Base-by-base conservation (phyloP, 2,113 vertebrate species). In the Astatoreochromis straeleni region DNA sequence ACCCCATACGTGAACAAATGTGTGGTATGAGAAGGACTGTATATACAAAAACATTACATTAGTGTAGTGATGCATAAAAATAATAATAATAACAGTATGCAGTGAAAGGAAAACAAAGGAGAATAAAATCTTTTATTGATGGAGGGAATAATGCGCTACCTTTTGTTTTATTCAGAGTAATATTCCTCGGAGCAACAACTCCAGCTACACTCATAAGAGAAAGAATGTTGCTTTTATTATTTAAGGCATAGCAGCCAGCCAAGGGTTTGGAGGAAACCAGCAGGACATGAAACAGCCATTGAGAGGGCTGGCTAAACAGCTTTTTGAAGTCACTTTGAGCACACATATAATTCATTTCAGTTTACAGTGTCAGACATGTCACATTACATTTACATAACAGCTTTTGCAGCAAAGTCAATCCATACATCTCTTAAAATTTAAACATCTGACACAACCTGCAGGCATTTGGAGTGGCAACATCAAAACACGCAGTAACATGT, bases 161-260 rank as follows among this genome's bases (percentile, higher is more conserved):
- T 89, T 70, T 65, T 88, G 60, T 88, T 87, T 90, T 89, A 91
- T 89, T 88, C 83, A 89, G 42, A 80, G 82, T 42, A 33, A 88
- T 63, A 70, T 80, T 84, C 14, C 45, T 16, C 10, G 4, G 38
- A 81, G 85, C 82, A 88, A 88, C 87, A 80, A 82, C 19, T 78
- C 54, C 21, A 42, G 75, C 84, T 31, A 13, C 45, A 47, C 53
- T 86, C 63, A 80, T 82, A 87, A 70, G 40, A 83, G 79, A 81
- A 21, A 12, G 3, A 84, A 85, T 24, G 47, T 85, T 8, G 12
- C 5, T 79, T 85, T 83, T 86, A 87, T 85, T 89, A 73, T 51
- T 86, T 81, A 63, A 47, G 49, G 58, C 53, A 19, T 42, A 35
- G 73, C 8, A 10, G 63, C 42, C 65, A 19, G 79, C 24, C 38